Evolutionary conservation across 1,140 invertebrate species (phyloP).

Genomic region (Nasonia giraulti): DNA sequence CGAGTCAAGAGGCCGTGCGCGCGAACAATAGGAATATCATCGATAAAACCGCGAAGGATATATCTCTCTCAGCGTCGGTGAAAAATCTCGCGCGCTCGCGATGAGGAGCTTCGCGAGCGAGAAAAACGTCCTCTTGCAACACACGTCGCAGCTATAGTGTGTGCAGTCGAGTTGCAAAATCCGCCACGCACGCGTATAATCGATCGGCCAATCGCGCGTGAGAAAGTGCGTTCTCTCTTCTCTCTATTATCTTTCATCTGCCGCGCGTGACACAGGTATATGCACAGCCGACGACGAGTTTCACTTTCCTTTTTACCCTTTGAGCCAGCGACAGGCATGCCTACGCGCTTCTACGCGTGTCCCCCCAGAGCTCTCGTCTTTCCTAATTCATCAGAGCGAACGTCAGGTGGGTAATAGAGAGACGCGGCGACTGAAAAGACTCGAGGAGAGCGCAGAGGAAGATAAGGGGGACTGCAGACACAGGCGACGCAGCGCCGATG

Average conservation of each 20-base stretch:
- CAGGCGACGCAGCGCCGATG: background rate
- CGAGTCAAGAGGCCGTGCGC: background rate
- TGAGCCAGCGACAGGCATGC: background rate
- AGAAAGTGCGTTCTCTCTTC: conserved; percentile 25
- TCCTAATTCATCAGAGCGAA: conserved; percentile 5
- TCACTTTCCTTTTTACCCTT: conserved; percentile 29
- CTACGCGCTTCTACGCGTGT: background rate
- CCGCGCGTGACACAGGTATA: conserved; percentile 10
- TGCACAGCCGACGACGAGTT: background rate
- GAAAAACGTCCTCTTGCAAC: background rate
- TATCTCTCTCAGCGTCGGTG: background rate
- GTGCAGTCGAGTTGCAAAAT: background rate
- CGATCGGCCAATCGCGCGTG: conserved; percentile 33
- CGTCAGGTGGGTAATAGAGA: conserved; percentile 21
- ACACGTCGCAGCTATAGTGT: no score
- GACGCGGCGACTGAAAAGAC: background rate
- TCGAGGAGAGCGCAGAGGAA: background rate
- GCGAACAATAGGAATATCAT: conserved; percentile 33
- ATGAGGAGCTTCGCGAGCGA: conserved; percentile 9
- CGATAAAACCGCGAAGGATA: conserved; percentile 7
- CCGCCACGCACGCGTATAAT: background rate
- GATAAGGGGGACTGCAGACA: background rate
- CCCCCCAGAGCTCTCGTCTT: background rate
- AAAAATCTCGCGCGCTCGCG: background rate
- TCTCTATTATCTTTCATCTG: conserved; percentile 24